A percentile compares a stretch with the other conserved stretches of the same genome.
Conservation (phyloP, 2,797 vertebrate genomes). For the Lepidocolaptes lacrymiger region DNA sequence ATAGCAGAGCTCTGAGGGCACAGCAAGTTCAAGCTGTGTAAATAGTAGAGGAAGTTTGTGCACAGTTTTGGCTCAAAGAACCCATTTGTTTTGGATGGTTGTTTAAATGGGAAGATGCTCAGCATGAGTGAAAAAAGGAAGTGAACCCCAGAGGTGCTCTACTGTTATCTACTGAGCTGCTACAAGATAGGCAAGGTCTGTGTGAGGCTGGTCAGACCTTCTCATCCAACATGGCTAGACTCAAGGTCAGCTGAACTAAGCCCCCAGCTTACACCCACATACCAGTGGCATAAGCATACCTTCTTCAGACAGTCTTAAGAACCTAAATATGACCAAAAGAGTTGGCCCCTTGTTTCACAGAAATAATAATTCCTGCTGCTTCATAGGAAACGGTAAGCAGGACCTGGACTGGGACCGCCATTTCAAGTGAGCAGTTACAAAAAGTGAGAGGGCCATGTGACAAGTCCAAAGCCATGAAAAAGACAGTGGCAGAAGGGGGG, state of each 20-base stretch:
- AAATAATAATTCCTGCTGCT: background rate
- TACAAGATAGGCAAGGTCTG: background rate
- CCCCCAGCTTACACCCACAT: background rate
- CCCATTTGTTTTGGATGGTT: conserved; percentile 50
- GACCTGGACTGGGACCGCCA: background rate
- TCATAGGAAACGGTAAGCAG: conserved; percentile 1
- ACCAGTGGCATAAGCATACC: background rate
- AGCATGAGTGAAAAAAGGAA: conserved; percentile 41
- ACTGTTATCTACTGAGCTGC: conserved; percentile 12
- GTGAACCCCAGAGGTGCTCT: conserved; percentile 3
- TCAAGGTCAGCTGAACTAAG: background rate
- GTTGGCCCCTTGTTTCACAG: background rate
- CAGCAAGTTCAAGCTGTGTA: conserved; percentile 64
- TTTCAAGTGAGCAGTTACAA: background rate
- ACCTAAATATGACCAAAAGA: background rate
- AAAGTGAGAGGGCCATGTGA: background rate
- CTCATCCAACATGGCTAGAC: background rate
- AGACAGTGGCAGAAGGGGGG: background rate
- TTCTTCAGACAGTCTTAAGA: background rate
- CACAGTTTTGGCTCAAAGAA: conserved; percentile 51
- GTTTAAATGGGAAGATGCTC: conserved; percentile 49
- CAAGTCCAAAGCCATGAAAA: background rate
- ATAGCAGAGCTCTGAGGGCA: conserved; percentile 31
- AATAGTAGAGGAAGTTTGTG: conserved; percentile 55
- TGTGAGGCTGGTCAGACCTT: background rate